Evolutionary conservation across 2,888 invertebrate species (phyloP).

Genomic region (Diaprepes abbreviatus): DNA sequence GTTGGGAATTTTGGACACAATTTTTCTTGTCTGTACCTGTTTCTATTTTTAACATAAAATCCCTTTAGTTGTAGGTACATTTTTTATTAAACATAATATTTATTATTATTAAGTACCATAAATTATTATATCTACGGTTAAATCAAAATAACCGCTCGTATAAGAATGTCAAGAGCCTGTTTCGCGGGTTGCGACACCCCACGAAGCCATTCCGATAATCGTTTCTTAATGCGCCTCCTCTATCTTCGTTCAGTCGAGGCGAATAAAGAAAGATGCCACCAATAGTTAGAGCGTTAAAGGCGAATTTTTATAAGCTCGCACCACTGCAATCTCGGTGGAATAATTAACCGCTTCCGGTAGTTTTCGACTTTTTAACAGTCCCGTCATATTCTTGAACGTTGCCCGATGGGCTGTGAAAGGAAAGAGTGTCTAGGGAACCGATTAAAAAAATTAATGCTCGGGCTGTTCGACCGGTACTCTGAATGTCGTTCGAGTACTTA

Average conservation of each 20-base stretch:
- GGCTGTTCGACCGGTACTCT: not conserved
- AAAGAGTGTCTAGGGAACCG: slow-evolving; percentile 12
- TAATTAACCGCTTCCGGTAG: slow-evolving; percentile 33
- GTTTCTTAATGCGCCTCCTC: not conserved
- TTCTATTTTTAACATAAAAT: too few relatives aligned
- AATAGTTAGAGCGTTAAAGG: not conserved
- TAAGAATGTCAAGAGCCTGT: not conserved
- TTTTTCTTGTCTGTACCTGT: too few relatives aligned
- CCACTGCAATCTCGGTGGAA: slow-evolving; percentile 28
- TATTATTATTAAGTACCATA: too few relatives aligned
- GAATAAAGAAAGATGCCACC: not conserved
- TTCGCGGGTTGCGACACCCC: slow-evolving; percentile 5
- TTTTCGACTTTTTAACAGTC: slow-evolving; percentile 22
- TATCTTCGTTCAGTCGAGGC: not conserved
- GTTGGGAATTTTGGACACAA: too few relatives aligned
- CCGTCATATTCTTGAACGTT: slow-evolving; percentile 13
- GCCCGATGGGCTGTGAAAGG: slow-evolving; percentile 18
- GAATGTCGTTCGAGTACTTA: too few relatives aligned
- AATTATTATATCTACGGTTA: too few relatives aligned
- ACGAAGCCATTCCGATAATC: not conserved
- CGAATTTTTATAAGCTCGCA: slow-evolving; percentile 7
- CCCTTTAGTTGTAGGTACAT: too few relatives aligned
- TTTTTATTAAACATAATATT: too few relatives aligned
- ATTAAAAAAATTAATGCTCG: not conserved
- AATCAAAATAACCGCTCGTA: slow-evolving; percentile 2